phyloP scores from a whole-genome alignment of 2,113 vertebrate species.

The Bungarus multicinctus region DNA sequence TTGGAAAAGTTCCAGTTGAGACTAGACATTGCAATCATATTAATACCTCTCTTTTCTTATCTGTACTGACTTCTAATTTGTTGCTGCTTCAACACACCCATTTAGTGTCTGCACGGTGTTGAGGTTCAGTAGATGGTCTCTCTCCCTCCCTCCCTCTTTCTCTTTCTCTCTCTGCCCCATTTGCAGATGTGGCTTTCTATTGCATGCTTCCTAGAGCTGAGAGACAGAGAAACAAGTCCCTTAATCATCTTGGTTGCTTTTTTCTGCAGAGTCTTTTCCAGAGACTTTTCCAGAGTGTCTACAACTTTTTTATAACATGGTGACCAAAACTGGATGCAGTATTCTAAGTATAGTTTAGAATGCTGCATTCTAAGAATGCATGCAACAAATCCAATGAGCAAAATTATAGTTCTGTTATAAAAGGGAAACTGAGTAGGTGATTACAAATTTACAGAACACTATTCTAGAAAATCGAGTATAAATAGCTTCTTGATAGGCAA shows the following conservation, averaged over 20 bases:
- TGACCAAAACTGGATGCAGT: too few relatives aligned
- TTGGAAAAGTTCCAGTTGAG: neutral
- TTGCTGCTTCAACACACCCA: neutral
- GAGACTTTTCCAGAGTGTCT: too few relatives aligned
- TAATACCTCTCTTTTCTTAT: neutral
- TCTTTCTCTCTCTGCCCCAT: neutral
- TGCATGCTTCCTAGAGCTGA: neutral
- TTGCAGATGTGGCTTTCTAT: neutral
- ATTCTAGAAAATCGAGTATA: neutral
- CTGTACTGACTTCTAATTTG: neutral
- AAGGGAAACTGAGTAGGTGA: neutral
- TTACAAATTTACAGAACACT: constrained; percentile 12
- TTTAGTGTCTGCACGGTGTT: neutral
- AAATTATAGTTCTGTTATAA: constrained; percentile 14
- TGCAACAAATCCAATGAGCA: neutral
- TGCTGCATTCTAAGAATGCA: too few relatives aligned
- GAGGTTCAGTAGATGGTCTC: neutral
- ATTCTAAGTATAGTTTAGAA: too few relatives aligned
- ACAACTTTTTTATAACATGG: too few relatives aligned
- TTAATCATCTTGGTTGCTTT: too few relatives aligned
- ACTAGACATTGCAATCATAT: neutral
- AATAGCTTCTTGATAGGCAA: neutral
- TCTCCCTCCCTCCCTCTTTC: too few relatives aligned
- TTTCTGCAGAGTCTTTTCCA: too few relatives aligned
- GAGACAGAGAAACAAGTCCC: neutral